Base-by-base conservation (phyloP, 1,140 invertebrate species). In the Conus betulinus region DNA sequence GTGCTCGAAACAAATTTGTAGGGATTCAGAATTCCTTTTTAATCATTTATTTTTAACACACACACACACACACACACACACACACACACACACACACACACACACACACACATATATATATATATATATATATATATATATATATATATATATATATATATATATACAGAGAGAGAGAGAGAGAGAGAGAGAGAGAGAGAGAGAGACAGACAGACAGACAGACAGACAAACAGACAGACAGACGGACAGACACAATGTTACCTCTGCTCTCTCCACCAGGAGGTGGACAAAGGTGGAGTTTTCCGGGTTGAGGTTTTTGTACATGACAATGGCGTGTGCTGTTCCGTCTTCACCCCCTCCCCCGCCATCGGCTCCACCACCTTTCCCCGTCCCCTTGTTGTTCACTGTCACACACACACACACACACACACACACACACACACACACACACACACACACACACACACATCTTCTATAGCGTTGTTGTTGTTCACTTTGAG, bases 241-340 rank as follows among this genome's bases (percentile, higher is more conserved):
- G 17, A 60, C 55, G 39, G 39, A 67, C 55, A 25, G 11, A 51
- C 25, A 67, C 20, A 51, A 20, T n/a, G 88, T 79, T 91, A 93
- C 93, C 91, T 94, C 93, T 51, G 92, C 90, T 83, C 93, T 91
- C 4, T 87, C 78, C 5, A 92, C 90, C n/a, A 94, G 88, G 5
- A 89, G 90, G 60, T 91, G 89, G n/a, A 93, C 89, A 79, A 94
- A 91, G 1, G 84, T 90, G 63, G 90, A 88, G 84, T 93, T 90
- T n/a, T 88, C 91, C 13, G 92, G 84, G n/a, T 89, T 79, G 71
- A 92, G 60, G 81, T 91, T 91, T 85, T 91, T 91, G 84, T 91
- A 91, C n/a, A 93, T 79, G 55, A 91, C 86, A n/a, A 91, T 92
- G 53, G 93, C 93, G 90, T 91, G 91, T 52, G 90, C 89, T n/a